Conservation (phyloP, 2,113 vertebrate species). For the Natator depressus region DNA sequence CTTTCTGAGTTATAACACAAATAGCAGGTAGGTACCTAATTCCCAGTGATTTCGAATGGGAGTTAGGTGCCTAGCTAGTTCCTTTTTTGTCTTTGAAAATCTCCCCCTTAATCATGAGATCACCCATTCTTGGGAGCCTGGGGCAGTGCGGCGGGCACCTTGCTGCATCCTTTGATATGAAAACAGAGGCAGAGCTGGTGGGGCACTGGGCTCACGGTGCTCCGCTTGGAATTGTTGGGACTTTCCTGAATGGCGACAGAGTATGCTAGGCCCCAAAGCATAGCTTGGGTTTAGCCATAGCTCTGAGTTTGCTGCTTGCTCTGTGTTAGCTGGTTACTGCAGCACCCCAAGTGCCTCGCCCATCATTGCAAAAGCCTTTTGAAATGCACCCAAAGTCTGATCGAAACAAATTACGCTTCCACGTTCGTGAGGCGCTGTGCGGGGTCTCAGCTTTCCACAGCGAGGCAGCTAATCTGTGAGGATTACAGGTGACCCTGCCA, state of each 20-base stretch:
- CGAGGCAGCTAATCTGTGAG: not conserved
- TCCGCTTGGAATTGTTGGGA: not conserved
- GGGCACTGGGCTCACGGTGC: rapidly evolving
- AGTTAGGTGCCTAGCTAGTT: not conserved
- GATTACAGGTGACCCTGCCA: not conserved
- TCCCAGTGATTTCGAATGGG: not conserved
- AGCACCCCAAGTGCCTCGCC: rapidly evolving
- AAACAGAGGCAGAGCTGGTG: rapidly evolving
- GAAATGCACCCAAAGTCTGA: not conserved
- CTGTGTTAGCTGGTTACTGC: not conserved
- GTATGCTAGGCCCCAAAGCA: not conserved
- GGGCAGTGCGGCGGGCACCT: not conserved
- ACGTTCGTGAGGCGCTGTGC: not conserved
- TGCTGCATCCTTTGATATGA: not conserved
- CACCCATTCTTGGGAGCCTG: not conserved
- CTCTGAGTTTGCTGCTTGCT: not conserved
- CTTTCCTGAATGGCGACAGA: not conserved
- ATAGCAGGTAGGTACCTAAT: not conserved
- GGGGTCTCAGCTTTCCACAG: not conserved
- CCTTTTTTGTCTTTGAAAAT: not conserved
- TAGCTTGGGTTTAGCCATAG: not conserved
- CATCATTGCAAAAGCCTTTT: rapidly evolving
- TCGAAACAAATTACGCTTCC: not conserved
- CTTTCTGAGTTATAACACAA: not conserved
- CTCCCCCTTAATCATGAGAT: not conserved